phyloP scores from a whole-genome alignment of 35 echinoderm and acorn worm genomes.

The Apostichopus japonicus region DNA sequence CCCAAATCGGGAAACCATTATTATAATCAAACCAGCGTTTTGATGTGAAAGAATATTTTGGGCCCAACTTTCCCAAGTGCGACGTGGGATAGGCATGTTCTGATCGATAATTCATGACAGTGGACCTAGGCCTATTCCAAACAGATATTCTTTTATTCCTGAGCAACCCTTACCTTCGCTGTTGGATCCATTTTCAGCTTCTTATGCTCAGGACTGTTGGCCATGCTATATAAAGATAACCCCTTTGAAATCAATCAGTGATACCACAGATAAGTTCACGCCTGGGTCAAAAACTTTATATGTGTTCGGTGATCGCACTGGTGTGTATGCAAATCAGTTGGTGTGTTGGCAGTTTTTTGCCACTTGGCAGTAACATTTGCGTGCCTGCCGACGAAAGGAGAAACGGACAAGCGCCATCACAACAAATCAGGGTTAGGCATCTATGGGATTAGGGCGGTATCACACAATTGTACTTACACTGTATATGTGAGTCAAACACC shows the following conservation, averaged over 20 bases:
- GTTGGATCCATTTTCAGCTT: conserved; percentile 47
- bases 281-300: not conserved
- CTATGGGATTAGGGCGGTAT: no score
- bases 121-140: no score
- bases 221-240: conserved; percentile 22
- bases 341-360: conserved; percentile 37
- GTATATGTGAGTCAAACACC: no score
- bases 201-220: conserved; percentile 63
- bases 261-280: not conserved
- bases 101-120: conserved; percentile 38
- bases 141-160: no score
- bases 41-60: no score
- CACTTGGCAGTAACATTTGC: conserved; percentile 22
- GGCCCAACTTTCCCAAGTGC: not conserved
- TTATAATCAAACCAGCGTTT: no score
- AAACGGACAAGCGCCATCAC: not conserved
- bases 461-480: no score
- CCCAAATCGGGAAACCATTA: no score
- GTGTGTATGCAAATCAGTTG: not conserved
- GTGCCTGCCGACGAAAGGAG: not conserved
- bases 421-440: no score
- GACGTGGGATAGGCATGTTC: not conserved
- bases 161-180: conserved; percentile 19
- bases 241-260: not conserved
- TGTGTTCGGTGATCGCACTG: not conserved